Conservation (phyloP, 1,140 invertebrate genomes). For the Drosophila equinoxialis region DNA sequence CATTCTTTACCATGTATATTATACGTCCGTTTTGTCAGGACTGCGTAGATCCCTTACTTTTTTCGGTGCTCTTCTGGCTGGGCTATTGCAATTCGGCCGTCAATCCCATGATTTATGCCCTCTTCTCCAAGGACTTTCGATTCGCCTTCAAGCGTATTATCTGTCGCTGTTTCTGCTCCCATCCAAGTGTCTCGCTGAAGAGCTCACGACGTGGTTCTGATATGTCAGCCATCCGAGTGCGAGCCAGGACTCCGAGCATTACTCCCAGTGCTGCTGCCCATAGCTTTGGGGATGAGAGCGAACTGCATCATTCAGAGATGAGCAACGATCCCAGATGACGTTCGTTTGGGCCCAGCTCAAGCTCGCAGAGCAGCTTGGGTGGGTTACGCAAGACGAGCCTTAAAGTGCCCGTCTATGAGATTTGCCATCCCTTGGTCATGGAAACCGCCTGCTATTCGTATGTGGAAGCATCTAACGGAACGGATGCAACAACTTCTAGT, state of each 20-base stretch:
- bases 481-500: constrained; percentile 32
- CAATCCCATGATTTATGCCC: constrained; percentile 94
- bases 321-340: constrained; percentile 85
- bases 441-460: constrained; percentile 75
- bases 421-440: constrained; percentile 82
- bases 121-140: constrained; percentile 93
- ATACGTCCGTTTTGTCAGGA: constrained; percentile 88
- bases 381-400: constrained; percentile 77
- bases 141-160: constrained; percentile 92
- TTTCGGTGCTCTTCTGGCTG: constrained; percentile 94
- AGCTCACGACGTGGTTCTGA: constrained; percentile 86
- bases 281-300: constrained; percentile 85
- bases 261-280: constrained; percentile 83
- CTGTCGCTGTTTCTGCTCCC: constrained; percentile 84
- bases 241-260: constrained; percentile 84
- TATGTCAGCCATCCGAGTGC: constrained; percentile 85
- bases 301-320: constrained; percentile 83
- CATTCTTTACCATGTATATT: constrained; percentile 94
- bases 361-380: constrained; percentile 79
- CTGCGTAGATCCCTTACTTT: constrained; percentile 89
- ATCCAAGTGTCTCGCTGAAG: constrained; percentile 71
- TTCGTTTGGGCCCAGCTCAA: constrained; percentile 82
- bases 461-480: constrained; percentile 45
- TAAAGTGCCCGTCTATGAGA: constrained; percentile 79
- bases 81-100: constrained; percentile 96